Evolutionary conservation across 2,797 vertebrate genomes (phyloP), one percentile per base, ranked within the genome.

Genomic region (Spinus pinus): DNA sequence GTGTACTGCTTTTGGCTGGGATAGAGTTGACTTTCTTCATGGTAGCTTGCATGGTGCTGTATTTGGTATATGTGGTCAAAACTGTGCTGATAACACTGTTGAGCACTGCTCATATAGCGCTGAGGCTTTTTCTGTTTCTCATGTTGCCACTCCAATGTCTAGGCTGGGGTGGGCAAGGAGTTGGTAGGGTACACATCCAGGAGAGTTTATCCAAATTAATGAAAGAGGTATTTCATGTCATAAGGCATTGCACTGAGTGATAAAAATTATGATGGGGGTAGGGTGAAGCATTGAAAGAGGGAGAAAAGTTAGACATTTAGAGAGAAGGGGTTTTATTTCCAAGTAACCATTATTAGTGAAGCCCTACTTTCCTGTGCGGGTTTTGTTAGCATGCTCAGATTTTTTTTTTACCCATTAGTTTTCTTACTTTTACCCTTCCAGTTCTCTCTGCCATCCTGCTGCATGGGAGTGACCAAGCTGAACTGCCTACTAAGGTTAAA

Each of bases 261-360:
- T 30, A 69, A 74, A 41, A 28, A 39, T 58, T 18, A 20, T 7
- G 25, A 17, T 14, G 30, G 9, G 30, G 49, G 6, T 41, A 1
- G 15, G 4, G 44, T 7, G 7, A 4, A 4, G 12, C 1, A 1
- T 25, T 6, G 17, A 12, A 53, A 61, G 31, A 73, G 50, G 35
- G 19, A 46, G 2, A 9, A 80, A 80, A 4, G 8, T 1, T 2
- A 75, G 22, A 46, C 6, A 14, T 75, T 46, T 60, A 20, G n/a
- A 69, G 15, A 23, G 9, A 69, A 3, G 7, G 7, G 28, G 31
- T 4, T 81, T 42, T 27, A 25, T 50, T 70, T 46, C n/a, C 30
- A 60, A 74, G 30, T 33, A 60, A 50, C 12, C 6, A 11, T 20
- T 60, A 25, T 1, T 35, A 19, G n/a, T 30, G 44, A n/a, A 85